Percentiles rank a stretch among this genome's conserved stretches.
phyloP scores from a whole-genome alignment of 2,888 invertebrate genomes.

The Tiliacea citrago region DNA sequence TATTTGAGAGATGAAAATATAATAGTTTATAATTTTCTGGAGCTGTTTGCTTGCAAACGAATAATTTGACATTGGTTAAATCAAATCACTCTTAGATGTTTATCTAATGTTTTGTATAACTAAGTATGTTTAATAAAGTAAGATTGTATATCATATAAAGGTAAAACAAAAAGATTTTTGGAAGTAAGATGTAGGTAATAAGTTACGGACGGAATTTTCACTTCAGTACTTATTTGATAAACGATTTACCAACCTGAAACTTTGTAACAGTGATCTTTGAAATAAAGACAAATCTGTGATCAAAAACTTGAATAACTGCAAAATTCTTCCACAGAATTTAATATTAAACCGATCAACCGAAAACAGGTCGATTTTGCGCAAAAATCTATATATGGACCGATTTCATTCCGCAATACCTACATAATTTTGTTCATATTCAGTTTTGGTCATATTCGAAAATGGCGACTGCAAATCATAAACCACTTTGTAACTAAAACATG shows the following conservation, averaged over 20 bases:
- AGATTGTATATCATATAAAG: neutral
- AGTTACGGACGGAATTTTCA: neutral
- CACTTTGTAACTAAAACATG: conserved; percentile 53
- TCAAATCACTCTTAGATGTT: neutral
- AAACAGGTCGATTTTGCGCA: neutral
- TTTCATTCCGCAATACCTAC: neutral
- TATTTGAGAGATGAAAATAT: neutral
- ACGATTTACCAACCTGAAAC: neutral
- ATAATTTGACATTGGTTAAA: neutral
- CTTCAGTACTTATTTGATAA: neutral
- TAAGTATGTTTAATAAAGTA: neutral
- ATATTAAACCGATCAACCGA: neutral
- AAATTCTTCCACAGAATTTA: neutral
- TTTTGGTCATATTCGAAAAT: conserved; percentile 34
- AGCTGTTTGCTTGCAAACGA: neutral
- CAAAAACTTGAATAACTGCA: neutral
- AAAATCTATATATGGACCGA: neutral
- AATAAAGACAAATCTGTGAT: too few species aligned
- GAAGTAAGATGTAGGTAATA: neutral
- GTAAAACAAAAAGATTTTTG: neutral
- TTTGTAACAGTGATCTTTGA: too few species aligned
- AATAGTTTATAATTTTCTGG: too few species aligned
- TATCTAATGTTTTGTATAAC: neutral
- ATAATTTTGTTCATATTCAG: conserved; percentile 6
- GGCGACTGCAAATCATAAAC: conserved; percentile 37